These are phyloP conservation scores for Crax fasciolata DNA, from an alignment of 2,797 vertebrate species.

Conservation along the genomic window DNA sequence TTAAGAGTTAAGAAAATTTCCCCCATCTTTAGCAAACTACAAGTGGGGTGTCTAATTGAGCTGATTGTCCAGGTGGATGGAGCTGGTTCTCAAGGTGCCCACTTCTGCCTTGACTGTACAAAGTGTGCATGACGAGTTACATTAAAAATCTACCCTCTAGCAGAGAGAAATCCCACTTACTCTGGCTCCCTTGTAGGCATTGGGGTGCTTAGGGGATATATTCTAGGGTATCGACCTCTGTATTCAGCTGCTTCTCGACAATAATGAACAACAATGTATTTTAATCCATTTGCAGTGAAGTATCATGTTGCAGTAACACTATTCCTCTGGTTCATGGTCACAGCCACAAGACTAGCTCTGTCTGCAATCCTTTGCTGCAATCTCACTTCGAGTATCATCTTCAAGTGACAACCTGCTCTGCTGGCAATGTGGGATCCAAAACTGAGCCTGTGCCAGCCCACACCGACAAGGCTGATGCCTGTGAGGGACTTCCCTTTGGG, in stretches of 20 bases:
- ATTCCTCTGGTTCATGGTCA: neutral
- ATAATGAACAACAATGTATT: neutral
- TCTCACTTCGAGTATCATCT: neutral
- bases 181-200: neutral
- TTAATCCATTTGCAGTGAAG: neutral
- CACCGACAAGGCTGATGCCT: neutral
- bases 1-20: neutral
- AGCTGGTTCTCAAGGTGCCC: neutral
- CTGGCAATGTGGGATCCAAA: neutral
- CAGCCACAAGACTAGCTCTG: neutral
- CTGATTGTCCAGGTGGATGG: conserved; percentile 4
- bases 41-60: neutral
- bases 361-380: neutral
- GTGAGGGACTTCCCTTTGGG: neutral
- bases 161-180: neutral
- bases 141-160: neutral
- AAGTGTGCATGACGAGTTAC: neutral
- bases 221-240: neutral
- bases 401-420: neutral
- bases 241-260: neutral
- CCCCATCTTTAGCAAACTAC: neutral
- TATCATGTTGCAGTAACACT: neutral
- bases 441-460: too few species aligned
- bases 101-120: conserved; percentile 16
- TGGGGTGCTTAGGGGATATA: neutral